Conservation (phyloP, 2,888 invertebrate species). For the Cosmia trapezina region DNA sequence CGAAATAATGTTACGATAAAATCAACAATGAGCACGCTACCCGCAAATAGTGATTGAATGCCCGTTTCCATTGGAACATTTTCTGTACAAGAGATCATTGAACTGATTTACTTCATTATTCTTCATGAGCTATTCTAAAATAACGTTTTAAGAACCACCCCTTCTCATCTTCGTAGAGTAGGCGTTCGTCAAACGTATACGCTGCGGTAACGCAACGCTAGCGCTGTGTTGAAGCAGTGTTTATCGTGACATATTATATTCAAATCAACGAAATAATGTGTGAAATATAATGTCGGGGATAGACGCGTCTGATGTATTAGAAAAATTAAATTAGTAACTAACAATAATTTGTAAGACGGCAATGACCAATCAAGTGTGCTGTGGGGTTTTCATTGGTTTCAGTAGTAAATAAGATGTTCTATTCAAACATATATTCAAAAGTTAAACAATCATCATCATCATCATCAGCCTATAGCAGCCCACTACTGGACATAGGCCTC, state of each 20-base stretch:
- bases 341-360: neutral
- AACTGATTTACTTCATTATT: slow-evolving; percentile 29
- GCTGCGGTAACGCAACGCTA: neutral
- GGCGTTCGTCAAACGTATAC: neutral
- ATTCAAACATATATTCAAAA: neutral
- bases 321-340: neutral
- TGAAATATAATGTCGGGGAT: neutral
- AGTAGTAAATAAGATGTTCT: neutral
- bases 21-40: slow-evolving; percentile 74
- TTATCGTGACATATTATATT: neutral
- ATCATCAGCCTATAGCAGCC: no score
- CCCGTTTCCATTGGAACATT: slow-evolving; percentile 48
- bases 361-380: no score
- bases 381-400: neutral
- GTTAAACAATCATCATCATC: no score
- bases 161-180: neutral
- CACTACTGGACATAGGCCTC: no score
- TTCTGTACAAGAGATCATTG: slow-evolving; percentile 11
- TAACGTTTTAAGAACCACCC: neutral
- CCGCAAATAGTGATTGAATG: slow-evolving; percentile 68
- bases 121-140: neutral
- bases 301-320: no score
- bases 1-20: slow-evolving; percentile 73
- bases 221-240: neutral
- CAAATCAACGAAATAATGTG: neutral